Evolutionary conservation across 1,140 invertebrate species (phyloP).

Genomic region (Diorhabda elongata): DNA sequence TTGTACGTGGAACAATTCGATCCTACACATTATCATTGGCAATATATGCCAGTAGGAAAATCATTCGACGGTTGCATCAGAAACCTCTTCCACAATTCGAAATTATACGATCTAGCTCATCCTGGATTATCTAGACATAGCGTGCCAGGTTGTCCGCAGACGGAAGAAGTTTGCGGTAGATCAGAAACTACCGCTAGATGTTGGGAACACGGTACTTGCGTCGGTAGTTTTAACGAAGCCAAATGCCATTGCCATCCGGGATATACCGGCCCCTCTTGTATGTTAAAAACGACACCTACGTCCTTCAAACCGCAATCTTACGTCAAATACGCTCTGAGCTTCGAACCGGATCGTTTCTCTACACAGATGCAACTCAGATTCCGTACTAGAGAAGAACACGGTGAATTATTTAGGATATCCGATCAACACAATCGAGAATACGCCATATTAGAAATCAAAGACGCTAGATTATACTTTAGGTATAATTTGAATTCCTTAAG

Average conservation of each 20-base stretch:
- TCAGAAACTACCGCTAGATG: constrained; percentile 77
- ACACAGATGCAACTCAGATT: constrained; percentile 90
- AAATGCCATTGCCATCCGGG: constrained; percentile 90
- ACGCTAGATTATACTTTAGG: constrained; percentile 82
- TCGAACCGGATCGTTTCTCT: constrained; percentile 87
- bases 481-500: constrained; percentile 90
- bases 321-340: constrained; percentile 91
- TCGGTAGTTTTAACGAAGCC: constrained; percentile 83
- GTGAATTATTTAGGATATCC: constrained; percentile 86
- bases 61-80: constrained; percentile 93
- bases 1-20: constrained; percentile 82
- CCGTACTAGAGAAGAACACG: constrained; percentile 86
- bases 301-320: constrained; percentile 91
- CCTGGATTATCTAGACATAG: constrained; percentile 81
- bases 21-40: constrained; percentile 79
- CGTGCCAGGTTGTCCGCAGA: constrained; percentile 81
- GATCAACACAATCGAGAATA: constrained; percentile 94
- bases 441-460: constrained; percentile 89
- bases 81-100: constrained; percentile 93
- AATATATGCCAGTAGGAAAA: constrained; percentile 79
- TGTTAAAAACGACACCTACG: constrained; percentile 76
- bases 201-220: constrained; percentile 88
- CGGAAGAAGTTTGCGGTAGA: constrained; percentile 81
- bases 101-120: constrained; percentile 88
- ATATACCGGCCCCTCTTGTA: constrained; percentile 84